Percentiles rank a stretch among this genome's conserved stretches.
Conservation (phyloP, 2,888 invertebrate species). For the Eudemis profundana region DNA sequence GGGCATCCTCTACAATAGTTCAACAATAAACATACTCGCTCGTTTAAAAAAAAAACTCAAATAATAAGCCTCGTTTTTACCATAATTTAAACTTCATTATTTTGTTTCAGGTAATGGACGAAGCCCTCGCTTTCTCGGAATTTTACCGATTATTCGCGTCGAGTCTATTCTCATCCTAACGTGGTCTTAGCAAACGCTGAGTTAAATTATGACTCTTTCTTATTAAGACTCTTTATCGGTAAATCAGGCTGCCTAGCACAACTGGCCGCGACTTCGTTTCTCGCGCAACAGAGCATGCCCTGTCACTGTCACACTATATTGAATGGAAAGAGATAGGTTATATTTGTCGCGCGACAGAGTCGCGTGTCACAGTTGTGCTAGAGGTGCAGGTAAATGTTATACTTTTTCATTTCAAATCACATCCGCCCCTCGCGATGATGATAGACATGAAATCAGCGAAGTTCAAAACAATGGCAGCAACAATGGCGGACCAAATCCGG, state of each 20-base stretch:
- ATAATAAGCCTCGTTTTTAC: background rate
- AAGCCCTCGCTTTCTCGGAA: conserved; percentile 53
- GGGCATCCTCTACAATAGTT: no score
- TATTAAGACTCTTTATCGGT: background rate
- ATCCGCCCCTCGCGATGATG: background rate
- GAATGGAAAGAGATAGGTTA: no score
- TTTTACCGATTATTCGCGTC: conserved; percentile 48
- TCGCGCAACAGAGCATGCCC: no score
- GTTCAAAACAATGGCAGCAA: conserved; percentile 37
- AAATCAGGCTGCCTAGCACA: no score
- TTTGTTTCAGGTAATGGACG: conserved; percentile 76
- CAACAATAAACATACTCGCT: no score
- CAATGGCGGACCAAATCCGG: conserved; percentile 40
- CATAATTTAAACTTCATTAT: conserved; percentile 49
- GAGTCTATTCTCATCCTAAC: conserved; percentile 46
- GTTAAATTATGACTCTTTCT: conserved; percentile 3
- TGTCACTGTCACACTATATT: no score
- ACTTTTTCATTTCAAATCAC: background rate
- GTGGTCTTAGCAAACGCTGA: conserved; percentile 49
- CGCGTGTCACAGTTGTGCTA: no score
- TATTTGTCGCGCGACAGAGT: no score
- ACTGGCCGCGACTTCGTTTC: no score
- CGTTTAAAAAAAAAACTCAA: background rate
- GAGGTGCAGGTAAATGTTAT: no score
- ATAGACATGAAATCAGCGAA: conserved; percentile 19